Evolutionary conservation across 1,140 invertebrate species (phyloP).

Genomic region (Lepidurus couesii): DNA sequence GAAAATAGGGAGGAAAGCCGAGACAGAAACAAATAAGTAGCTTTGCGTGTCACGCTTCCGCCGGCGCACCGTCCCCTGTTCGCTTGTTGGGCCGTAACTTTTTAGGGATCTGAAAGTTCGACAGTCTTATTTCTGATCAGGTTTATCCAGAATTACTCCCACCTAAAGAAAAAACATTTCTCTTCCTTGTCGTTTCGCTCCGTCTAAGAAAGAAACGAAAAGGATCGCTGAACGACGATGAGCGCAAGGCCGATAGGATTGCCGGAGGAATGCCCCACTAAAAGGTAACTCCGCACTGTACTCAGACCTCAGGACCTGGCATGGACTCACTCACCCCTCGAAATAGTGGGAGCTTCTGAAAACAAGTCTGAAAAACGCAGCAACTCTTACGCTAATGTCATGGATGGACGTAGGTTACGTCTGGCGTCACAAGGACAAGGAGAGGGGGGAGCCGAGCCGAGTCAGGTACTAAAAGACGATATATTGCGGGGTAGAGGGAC

Average conservation of each 20-base stretch:
- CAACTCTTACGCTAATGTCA: too few species aligned
- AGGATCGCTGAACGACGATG: not conserved
- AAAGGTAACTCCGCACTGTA: not conserved
- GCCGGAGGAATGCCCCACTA: not conserved
- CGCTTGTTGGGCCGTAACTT: not conserved
- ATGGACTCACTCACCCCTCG: too few species aligned
- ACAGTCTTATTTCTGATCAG: not conserved
- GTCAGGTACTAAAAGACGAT: too few species aligned
- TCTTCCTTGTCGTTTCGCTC: not conserved
- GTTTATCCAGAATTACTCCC: not conserved
- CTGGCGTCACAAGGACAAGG: too few species aligned
- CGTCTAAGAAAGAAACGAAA: not conserved
- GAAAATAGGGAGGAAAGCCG: not conserved
- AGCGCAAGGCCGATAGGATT: not conserved
- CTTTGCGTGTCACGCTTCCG: slow-evolving; percentile 5
- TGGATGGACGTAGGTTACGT: too few species aligned
- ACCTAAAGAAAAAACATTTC: not conserved
- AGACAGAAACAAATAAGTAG: slow-evolving; percentile 19
- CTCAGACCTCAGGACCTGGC: too few species aligned
- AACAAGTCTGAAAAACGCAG: too few species aligned
- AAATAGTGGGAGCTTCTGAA: too few species aligned
- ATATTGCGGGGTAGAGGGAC: too few species aligned
- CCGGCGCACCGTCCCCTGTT: not conserved
- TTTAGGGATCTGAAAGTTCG: not conserved
- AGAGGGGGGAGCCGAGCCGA: too few species aligned